A percentile compares a stretch with the other conserved stretches of the same genome.
These are phyloP conservation scores for Petrocephalus zakoni DNA, from an alignment of 2,113 vertebrate genomes.

Conservation along the genomic window DNA sequence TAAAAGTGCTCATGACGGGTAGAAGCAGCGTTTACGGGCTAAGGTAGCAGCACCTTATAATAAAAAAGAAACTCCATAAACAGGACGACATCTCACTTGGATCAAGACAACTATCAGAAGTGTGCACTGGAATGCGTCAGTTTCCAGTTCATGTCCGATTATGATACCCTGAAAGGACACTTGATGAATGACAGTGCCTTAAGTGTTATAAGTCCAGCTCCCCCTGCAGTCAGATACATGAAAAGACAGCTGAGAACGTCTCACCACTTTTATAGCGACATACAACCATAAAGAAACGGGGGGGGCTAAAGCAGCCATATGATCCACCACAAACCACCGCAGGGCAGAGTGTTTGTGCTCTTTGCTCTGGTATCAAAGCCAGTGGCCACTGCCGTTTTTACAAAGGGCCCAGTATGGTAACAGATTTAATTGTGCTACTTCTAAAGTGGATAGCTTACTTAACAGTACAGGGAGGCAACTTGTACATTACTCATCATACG, in stretches of 20 bases:
- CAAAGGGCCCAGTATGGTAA: not conserved
- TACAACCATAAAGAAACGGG: not conserved
- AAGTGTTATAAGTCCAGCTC: not conserved
- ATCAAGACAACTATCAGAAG: not conserved
- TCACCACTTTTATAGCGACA: not conserved
- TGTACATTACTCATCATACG: not conserved
- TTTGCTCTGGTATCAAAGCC: not conserved
- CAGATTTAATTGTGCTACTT: not conserved
- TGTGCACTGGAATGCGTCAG: not conserved
- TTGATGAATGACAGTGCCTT: not conserved
- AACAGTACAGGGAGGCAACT: not conserved
- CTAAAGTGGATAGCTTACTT: not conserved
- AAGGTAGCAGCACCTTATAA: conserved; percentile 30
- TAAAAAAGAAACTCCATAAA: conserved; percentile 31
- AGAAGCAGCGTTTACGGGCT: conserved; percentile 28
- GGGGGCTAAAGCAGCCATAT: not conserved
- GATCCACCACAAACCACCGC: not conserved
- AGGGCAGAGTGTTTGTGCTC: not conserved
- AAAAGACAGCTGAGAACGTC: not conserved
- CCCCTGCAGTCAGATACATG: not conserved
- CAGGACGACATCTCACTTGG: not conserved
- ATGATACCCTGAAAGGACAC: not conserved
- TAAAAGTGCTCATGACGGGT: conserved; percentile 19
- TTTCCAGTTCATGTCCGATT: not conserved
- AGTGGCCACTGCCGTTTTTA: not conserved